phyloP scores from a whole-genome alignment of 2,113 vertebrate species.

The Sakesphorus luctuosus region DNA sequence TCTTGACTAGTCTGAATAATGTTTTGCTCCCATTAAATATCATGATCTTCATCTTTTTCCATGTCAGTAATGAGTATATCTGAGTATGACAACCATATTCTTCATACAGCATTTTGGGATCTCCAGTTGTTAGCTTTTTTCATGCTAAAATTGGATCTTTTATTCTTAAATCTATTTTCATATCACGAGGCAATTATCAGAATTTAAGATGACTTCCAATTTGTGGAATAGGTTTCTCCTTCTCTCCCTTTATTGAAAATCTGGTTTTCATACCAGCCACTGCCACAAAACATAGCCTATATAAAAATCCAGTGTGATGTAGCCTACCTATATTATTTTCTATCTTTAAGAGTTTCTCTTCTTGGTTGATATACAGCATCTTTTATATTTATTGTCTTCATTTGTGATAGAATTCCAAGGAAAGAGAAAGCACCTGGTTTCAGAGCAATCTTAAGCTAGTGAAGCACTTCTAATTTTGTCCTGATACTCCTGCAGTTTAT shows the following conservation, averaged over 20 bases:
- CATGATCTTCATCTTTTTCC: background rate
- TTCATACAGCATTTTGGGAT: background rate
- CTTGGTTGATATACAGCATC: background rate
- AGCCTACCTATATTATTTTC: background rate
- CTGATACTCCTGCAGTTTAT: background rate
- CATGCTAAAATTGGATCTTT: background rate
- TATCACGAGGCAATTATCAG: background rate
- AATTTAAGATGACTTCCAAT: background rate
- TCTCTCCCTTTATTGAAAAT: background rate
- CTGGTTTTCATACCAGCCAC: background rate
- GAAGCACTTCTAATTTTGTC: background rate
- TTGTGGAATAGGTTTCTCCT: background rate
- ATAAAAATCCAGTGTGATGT: background rate
- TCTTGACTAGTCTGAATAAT: background rate
- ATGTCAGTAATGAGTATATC: background rate
- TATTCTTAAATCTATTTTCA: background rate
- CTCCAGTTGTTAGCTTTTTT: background rate
- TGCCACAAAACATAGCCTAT: background rate
- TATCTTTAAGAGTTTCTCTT: background rate
- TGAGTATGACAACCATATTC: background rate
- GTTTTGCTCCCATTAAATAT: background rate
- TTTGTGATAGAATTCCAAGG: background rate
- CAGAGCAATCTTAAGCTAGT: background rate
- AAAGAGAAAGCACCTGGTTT: background rate
- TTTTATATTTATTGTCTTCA: background rate